Evolutionary conservation across 2,797 vertebrate species (phyloP).

Genomic region (Gobionotothen gibberifrons): DNA sequence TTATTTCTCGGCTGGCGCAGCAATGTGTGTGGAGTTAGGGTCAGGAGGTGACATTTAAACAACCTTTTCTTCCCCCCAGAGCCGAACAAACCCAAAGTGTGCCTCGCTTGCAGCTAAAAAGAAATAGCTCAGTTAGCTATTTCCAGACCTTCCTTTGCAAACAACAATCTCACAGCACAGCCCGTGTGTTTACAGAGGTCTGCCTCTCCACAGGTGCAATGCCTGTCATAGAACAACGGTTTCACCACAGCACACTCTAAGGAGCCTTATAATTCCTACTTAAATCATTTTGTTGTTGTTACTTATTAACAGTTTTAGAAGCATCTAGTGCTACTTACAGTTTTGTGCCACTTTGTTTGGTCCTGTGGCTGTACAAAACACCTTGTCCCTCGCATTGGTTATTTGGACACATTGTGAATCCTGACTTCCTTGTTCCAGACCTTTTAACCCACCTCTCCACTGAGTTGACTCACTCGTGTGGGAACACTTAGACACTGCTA

Average conservation of each 20-base stretch:
- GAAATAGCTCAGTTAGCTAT: constrained; percentile 63
- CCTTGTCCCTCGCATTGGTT: neutral
- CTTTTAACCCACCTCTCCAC: too few species aligned
- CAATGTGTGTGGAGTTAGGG: constrained; percentile 51
- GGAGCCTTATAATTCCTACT: neutral
- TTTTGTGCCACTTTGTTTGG: constrained; percentile 1
- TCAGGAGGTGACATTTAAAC: constrained; percentile 76
- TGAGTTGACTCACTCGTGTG: too few species aligned
- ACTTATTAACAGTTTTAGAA: neutral
- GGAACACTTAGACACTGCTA: too few species aligned
- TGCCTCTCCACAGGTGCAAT: constrained; percentile 40
- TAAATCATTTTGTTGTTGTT: neutral
- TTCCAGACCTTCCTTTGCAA: constrained; percentile 54
- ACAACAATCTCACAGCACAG: constrained; percentile 48
- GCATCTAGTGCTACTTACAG: neutral
- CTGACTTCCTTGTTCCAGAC: too few species aligned
- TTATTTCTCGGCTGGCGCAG: constrained; percentile 52
- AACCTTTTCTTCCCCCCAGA: constrained; percentile 76
- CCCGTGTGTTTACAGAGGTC: constrained; percentile 53
- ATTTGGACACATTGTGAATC: neutral
- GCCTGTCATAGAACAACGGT: constrained; percentile 36
- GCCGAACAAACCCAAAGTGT: constrained; percentile 71
- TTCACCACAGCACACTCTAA: constrained; percentile 23
- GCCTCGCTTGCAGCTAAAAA: constrained; percentile 67
- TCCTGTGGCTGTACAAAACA: neutral